Evolutionary conservation across 2,797 vertebrate species (phyloP), one percentile per base, ranked within the genome.

Genomic region (Chloroceryle inda): DNA sequence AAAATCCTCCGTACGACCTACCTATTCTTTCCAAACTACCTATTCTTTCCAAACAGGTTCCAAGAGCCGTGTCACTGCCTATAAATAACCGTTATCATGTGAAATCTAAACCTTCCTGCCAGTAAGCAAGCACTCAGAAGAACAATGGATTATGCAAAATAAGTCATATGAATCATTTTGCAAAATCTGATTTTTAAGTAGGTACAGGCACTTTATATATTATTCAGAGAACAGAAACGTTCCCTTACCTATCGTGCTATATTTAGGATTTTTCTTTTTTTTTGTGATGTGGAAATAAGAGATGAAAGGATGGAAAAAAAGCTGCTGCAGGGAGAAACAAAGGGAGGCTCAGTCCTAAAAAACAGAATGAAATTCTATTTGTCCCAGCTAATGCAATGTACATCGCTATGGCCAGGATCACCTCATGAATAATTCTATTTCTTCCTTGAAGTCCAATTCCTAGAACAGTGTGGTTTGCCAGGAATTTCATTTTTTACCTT

Each of bases 111-210:
- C 88, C 71, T 76, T 93, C 86, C 80, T 87, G 80, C 74, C 71
- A 79, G 89, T 81, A 90, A 95, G 89, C 64, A 77, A 80, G 83
- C 62, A 81, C 55, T 81, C 5, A 75, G 33, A 45, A 95, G 95
- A 95, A 95, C 73, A 95, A 96, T 84, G 92, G 53, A 91, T 95
- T 94, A 93, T 93, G 88, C 82, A 88, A 93, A 97, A 83, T 80
- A 94, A 92, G 77, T 89, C 79, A 75, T 23, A 67, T 96, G 92
- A 96, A 93, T 95, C 73, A 97, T 62, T 92, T 91, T 69, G 66
- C 58, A 93, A 92, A 92, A 90, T 90, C n/a, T 77, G 79, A 85
- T 91, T 94, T 95, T 96, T 92, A 96, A 95, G 88, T 90, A 83
- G 92, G 94, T 86, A 95, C 85, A 92, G n/a, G 85, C 61, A 86